These are phyloP conservation scores for Chiloscyllium punctatum DNA, from an alignment of 2,797 vertebrate species.

Conservation along the genomic window DNA sequence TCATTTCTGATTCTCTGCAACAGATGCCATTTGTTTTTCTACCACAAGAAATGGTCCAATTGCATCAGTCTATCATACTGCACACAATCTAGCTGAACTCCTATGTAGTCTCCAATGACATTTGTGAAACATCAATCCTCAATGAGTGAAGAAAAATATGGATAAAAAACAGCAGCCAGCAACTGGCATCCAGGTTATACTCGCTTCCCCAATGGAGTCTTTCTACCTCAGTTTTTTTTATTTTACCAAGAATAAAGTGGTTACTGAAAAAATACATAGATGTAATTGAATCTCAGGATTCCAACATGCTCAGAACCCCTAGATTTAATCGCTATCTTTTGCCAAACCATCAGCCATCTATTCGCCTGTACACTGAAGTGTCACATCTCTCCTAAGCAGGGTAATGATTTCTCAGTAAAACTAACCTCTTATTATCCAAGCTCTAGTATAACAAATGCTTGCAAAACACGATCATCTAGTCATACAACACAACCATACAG, in stretches of 20 bases:
- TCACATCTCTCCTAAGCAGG: constrained; percentile 2
- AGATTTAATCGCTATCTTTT: background rate
- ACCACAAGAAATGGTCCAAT: background rate
- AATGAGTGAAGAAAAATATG: background rate
- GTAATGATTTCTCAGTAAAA: constrained; percentile 18
- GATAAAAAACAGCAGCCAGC: background rate
- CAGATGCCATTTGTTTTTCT: background rate
- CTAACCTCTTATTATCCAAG: constrained; percentile 23
- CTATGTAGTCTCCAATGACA: background rate
- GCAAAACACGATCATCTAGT: background rate
- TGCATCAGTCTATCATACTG: background rate
- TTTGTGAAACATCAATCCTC: background rate
- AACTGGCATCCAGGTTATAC: background rate
- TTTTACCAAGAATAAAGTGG: background rate
- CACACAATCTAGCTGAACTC: background rate
- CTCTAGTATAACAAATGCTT: background rate
- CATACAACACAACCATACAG: background rate
- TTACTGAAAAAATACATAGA: background rate
- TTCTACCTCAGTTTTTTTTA: background rate
- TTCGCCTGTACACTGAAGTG: background rate
- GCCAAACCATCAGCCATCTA: background rate
- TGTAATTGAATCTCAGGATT: constrained; percentile 5
- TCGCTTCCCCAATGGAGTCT: background rate
- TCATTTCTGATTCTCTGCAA: background rate
- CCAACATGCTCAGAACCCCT: constrained; percentile 11